phyloP scores from a whole-genome alignment of 2,888 invertebrate genomes.

The Drosophila anomalata region DNA sequence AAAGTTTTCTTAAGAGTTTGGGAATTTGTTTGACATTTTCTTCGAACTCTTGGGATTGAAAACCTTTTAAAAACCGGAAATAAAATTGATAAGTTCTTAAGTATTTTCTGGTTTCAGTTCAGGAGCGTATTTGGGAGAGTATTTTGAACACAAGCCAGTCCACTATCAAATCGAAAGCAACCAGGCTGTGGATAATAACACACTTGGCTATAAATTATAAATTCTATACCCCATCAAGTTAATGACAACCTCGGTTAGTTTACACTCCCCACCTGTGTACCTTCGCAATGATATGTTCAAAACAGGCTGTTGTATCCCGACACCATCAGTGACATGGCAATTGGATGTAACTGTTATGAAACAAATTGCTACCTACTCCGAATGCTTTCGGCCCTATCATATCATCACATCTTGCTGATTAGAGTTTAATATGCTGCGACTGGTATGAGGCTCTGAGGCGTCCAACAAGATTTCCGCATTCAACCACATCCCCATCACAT shows the following conservation, averaged over 20 bases:
- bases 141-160: background rate
- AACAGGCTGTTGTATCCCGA: constrained; percentile 30
- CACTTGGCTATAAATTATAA: constrained; percentile 13
- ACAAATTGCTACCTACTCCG: constrained; percentile 51
- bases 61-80: background rate
- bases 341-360: constrained; percentile 51
- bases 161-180: background rate
- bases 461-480: constrained; percentile 71
- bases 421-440: constrained; percentile 50
- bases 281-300: constrained; percentile 20
- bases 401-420: constrained; percentile 53
- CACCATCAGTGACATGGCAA: constrained; percentile 48
- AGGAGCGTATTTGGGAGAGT: background rate
- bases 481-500: constrained; percentile 35
- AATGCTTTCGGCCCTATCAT: constrained; percentile 49
- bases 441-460: constrained; percentile 50
- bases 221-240: constrained; percentile 7
- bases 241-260: constrained; percentile 23
- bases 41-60: background rate
- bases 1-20: constrained; percentile 1
- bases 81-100: background rate
- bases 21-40: background rate
- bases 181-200: constrained; percentile 16
- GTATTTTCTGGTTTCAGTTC: too few relatives aligned
- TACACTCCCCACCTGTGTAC: constrained; percentile 41